Evolutionary conservation across 2,797 vertebrate genomes (phyloP), one percentile per base, ranked within the genome.

Genomic region (Brotogeris chrysoptera): DNA sequence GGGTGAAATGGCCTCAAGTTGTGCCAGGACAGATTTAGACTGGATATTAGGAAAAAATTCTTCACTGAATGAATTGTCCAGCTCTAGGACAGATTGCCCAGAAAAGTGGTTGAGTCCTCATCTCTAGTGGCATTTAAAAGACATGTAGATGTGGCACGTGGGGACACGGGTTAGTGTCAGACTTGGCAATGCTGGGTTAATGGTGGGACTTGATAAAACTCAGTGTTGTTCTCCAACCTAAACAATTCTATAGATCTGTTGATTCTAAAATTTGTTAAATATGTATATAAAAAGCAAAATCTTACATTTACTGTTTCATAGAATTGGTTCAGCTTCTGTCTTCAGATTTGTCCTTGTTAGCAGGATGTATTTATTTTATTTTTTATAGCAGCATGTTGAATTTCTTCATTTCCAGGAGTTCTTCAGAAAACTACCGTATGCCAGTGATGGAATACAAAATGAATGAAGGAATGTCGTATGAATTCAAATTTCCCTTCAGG

Each of bases 401-500:
- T 95, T 20, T 69, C 20, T 57, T 82, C 50, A 17, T 50, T 93
- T 84, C 46, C 59, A 99, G 99, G 98, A 99, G 99, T 95, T 99
- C 98, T 97, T 99, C 99, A 4, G 99, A 99, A 98, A 99, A 99
- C 87, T 99, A 99, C 97, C 99, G 99, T 95, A 98, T 99, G 99
- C 99, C 99, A 5, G 98, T 99, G 64, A 99, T 99, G 98, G 99
- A 99, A 93, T 99, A 99, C 97, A 99, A 99, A 96, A 98, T 99
- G 97, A 99, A 99, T 36, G 99, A 99, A 93, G 99, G 99, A 59
- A 98, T 99, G 97, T 97, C 99, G 0, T 99, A 99, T 2, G 99
- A 99, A 72, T 98, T 99, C 95, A 99, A 99, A 97, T 99, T 99
- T 96, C 99, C 99, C 46, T 99, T 99, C 98, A 98, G 99, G 94